Base-by-base conservation (phyloP, 92 coral and sea anemone genomes). In the Epizoanthus ramosus region DNA sequence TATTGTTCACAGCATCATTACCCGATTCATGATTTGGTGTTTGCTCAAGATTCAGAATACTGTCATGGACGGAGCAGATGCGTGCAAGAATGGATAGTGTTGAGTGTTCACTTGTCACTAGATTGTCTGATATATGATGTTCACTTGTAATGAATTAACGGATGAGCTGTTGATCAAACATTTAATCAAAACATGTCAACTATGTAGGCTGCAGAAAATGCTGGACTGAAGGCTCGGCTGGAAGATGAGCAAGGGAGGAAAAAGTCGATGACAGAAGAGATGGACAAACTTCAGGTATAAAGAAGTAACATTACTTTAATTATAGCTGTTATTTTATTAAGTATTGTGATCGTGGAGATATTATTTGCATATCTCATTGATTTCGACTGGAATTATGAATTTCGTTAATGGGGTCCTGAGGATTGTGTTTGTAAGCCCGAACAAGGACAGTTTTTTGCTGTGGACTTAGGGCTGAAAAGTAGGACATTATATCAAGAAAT, bases 141-240 rank as follows among this genome's bases (percentile, higher is more conserved):
- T 3, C 43, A 5, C 5, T 37, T 37, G 43, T 6, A 37, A 37
- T 37, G 43, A 37, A 13, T 9, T 10, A 63, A 25, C 19, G 0
- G 67, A 63, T 19, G 15, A 9, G 67, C 25, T 28, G 6, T 65
- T 65, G 35, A 50, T 50, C 54, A 50, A 12, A 10, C 15, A 6
- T 50, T 50, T 59, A 25, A 61, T 8, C 16, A 35, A 8, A 8
- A 5, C 52, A 9, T 67, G 83, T 45, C 23, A 6, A 43, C 59
- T 16, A 22, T 35, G 5, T 58, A 93, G 98, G 98, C 90, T 54
- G 73, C 93, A 47, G 95, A 91, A 65, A 96, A 92, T 88, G 94
- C 94, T 71, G 97, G 94, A 14, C 80, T 96, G 57, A 91, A 90
- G 68, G 93, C 94, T 23, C 85, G 83, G 81, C 90, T 97, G 33